Base-by-base conservation (phyloP, 2,113 vertebrate genomes). In the Oreocharis arfaki region DNA sequence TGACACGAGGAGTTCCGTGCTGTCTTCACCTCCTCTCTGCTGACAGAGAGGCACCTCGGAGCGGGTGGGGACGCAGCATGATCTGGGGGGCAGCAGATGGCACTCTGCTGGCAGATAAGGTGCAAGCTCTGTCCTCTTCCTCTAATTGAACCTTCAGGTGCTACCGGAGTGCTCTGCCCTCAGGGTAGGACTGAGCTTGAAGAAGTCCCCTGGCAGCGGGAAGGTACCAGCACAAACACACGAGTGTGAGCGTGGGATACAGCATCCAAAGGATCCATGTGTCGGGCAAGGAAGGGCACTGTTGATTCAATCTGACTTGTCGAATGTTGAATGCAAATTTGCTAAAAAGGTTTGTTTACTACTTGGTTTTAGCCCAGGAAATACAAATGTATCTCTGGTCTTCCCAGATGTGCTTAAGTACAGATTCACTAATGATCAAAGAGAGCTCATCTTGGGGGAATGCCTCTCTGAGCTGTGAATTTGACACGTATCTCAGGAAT, bases 1-100 rank as follows among this genome's bases (percentile, higher is more conserved):
- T 1, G 16, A 41, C 46, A 12, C 3, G 10, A 23, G n/a, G 20
- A 11, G 20, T n/a, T 24, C 15, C 3, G 5, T 5, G 0, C 3
- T 26, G 65, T 3, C 6, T 30, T 39, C 1, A 0, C 5, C 26
- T 37, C 15, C 19, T 49, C 46, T 20, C 11, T 15, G 57, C 33
- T 13, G 88, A 1, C 2, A 4, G 65, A 35, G 32, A 6, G 6
- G 41, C 19, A 5, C 28, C 42, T 37, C 6, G 3, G 16, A 16
- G 33, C 4, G 13, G 15, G 9, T 3, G 49, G 61, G 44, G 61
- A 2, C 1, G 2, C 37, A 33, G 23, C 21, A 3, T 0, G 9
- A 3, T 1, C 4, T 1, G 21, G 17, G 2, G 61, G 6, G 26
- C 55, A 39, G 53, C 26, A 12, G 52, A 1, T 8, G 44, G 32